Evolutionary conservation across 2,113 vertebrate species (phyloP).

Genomic region (Perccottus glenii): DNA sequence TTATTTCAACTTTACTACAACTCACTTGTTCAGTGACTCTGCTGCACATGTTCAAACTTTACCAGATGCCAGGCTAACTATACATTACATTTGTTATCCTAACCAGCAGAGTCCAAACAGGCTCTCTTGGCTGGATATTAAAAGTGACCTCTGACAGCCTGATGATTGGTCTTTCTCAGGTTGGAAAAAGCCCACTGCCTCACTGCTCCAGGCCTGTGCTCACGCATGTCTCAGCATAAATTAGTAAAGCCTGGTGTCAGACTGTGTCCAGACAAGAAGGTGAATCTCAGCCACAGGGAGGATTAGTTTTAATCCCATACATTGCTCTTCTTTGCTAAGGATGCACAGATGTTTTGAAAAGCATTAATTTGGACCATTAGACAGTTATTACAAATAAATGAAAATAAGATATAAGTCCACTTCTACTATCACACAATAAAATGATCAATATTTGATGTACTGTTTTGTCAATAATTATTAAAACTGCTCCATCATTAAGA

Average conservation of each 20-base stretch:
- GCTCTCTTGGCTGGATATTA: constrained; percentile 14
- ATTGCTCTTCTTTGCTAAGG: constrained; percentile 46
- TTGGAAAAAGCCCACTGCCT: constrained; percentile 32
- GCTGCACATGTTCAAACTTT: not conserved
- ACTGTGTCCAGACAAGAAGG: constrained; percentile 72
- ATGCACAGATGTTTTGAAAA: constrained; percentile 62
- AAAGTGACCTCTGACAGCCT: constrained; percentile 31
- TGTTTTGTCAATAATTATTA: constrained; percentile 1
- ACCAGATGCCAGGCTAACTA: not conserved
- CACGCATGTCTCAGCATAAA: constrained; percentile 74
- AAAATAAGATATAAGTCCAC: not conserved
- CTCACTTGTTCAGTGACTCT: not conserved
- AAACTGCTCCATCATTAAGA: not conserved
- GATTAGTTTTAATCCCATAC: constrained; percentile 68
- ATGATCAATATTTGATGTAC: constrained; percentile 6
- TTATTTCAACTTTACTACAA: not conserved
- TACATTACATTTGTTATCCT: not conserved
- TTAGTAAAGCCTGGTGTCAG: constrained; percentile 70
- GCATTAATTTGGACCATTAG: constrained; percentile 19
- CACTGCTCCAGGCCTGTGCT: constrained; percentile 51
- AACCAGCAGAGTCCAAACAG: too few relatives aligned
- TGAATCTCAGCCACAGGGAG: constrained; percentile 72
- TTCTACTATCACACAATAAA: constrained; percentile 15
- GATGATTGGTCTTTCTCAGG: constrained; percentile 40
- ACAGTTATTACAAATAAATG: too few relatives aligned